These are phyloP conservation scores for Cydia splendana DNA, from an alignment of 1,140 invertebrate genomes.

Conservation along the genomic window DNA sequence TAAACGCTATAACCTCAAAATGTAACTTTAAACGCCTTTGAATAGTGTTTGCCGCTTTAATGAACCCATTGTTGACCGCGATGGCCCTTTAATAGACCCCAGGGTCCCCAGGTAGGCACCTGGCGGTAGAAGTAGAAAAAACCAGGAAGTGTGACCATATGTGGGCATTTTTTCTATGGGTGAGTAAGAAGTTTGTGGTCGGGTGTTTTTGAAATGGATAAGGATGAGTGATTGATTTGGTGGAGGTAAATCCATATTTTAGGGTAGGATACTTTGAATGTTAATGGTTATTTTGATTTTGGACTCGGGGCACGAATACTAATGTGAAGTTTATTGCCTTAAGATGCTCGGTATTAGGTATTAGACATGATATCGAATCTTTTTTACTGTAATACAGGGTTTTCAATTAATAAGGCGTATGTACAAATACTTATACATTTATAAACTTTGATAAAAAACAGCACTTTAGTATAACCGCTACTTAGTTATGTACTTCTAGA, in stretches of 20 bases:
- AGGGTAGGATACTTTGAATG: background rate
- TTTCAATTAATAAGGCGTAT: too few relatives aligned
- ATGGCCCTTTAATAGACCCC: conserved; percentile 9
- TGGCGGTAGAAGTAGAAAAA: background rate
- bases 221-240: conserved; percentile 1
- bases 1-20: background rate
- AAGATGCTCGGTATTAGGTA: too few relatives aligned
- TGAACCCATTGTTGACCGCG: conserved; percentile 17
- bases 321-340: too few relatives aligned
- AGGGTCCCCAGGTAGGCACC: background rate
- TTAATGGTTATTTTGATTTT: too few relatives aligned
- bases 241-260: background rate
- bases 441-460: too few relatives aligned
- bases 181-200: background rate
- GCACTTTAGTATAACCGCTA: too few relatives aligned
- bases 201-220: conserved; percentile 16
- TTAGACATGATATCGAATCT: too few relatives aligned
- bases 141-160: conserved; percentile 18
- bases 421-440: too few relatives aligned
- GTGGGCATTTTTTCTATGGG: background rate
- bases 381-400: too few relatives aligned
- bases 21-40: conserved; percentile 9
- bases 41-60: conserved; percentile 5
- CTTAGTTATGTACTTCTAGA: too few relatives aligned
- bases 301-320: too few relatives aligned